These are phyloP conservation scores for Lasius fuliginosus DNA, from an alignment of 2,888 invertebrate genomes.

Conservation along the genomic window DNA sequence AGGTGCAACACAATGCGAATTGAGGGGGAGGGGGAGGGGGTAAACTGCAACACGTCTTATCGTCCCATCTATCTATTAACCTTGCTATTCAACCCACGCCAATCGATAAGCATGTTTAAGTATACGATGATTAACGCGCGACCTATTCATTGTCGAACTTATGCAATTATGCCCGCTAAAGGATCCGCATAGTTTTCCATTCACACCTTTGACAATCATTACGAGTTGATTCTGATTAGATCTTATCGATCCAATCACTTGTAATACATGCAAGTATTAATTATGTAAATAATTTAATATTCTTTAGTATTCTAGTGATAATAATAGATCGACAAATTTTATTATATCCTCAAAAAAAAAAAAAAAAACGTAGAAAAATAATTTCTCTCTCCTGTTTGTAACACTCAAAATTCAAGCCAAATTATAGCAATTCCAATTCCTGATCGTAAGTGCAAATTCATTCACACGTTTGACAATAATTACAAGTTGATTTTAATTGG, in stretches of 20 bases:
- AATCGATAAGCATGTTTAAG: constrained; percentile 52
- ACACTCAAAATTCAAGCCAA: neutral
- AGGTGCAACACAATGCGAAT: constrained; percentile 60
- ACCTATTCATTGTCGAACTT: constrained; percentile 41
- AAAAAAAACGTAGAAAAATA: neutral
- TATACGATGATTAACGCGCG: constrained; percentile 49
- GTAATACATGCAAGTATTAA: neutral
- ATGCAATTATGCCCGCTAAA: constrained; percentile 25
- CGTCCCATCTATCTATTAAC: constrained; percentile 59
- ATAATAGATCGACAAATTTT: neutral
- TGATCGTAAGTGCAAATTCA: neutral
- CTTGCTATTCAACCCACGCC: constrained; percentile 60
- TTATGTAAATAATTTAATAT: neutral
- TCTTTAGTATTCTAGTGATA: neutral
- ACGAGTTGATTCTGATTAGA: constrained; percentile 16
- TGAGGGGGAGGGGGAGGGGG: neutral
- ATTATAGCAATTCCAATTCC: neutral
- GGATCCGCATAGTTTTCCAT: constrained; percentile 37
- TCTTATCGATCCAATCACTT: neutral
- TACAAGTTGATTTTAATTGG: constrained; percentile 18
- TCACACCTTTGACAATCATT: constrained; percentile 32
- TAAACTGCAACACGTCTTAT: constrained; percentile 61
- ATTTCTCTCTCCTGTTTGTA: neutral
- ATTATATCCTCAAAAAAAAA: neutral
- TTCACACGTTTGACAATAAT: constrained; percentile 30